Conservation (phyloP, 2,113 vertebrate genomes). For the Astatoreochromis straeleni region DNA sequence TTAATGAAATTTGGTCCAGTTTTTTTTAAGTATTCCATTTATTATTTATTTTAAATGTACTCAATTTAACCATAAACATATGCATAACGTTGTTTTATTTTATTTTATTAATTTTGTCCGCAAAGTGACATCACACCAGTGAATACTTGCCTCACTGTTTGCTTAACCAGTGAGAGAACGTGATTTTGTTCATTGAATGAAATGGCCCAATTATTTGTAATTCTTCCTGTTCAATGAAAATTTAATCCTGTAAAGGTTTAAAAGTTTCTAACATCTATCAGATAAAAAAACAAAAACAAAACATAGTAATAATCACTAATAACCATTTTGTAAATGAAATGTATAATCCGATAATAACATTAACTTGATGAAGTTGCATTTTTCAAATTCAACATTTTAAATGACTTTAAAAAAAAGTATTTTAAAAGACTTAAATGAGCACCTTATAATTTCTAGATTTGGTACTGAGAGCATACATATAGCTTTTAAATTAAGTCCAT, state of each 20-base stretch:
- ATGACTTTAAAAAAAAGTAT: not conserved
- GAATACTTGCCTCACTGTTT: not conserved
- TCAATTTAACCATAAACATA: not conserved
- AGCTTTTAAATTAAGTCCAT: not conserved
- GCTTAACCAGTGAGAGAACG: not conserved
- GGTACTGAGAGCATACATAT: not conserved
- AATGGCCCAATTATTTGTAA: not conserved
- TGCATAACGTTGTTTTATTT: not conserved
- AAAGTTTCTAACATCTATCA: not conserved
- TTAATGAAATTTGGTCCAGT: not conserved
- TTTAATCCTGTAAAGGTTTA: not conserved
- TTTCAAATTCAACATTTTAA: not conserved
- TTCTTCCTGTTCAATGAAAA: not conserved
- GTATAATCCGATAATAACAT: not conserved
- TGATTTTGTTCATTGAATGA: not conserved
- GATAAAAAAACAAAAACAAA: rapidly evolving
- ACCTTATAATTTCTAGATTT: not conserved
- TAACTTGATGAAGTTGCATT: not conserved
- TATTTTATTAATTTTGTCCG: not conserved
- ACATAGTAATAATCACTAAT: not conserved
- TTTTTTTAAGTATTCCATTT: not conserved
- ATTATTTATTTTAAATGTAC: not conserved
- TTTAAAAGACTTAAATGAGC: not conserved
- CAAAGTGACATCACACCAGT: not conserved
- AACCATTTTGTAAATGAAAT: not conserved